Evolutionary conservation across 2,888 invertebrate genomes (phyloP).

Genomic region (Epinotia brunnichana): DNA sequence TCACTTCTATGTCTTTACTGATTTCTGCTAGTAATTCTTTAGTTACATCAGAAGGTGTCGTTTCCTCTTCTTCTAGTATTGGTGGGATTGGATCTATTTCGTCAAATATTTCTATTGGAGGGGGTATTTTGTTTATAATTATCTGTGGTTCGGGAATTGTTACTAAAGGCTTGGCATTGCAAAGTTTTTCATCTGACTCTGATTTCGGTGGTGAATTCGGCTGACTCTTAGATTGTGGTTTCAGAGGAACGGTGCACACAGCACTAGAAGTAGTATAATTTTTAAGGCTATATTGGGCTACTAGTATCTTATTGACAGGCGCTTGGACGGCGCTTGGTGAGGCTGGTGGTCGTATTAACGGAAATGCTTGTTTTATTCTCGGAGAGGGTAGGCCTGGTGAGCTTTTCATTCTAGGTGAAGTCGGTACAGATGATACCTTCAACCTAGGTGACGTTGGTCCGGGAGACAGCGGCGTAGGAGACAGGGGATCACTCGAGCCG

Average conservation of each 20-base stretch:
- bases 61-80: conserved; percentile 75
- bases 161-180: conserved; percentile 42
- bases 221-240: conserved; percentile 78
- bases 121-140: conserved; percentile 64
- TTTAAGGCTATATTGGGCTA: conserved; percentile 83
- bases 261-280: conserved; percentile 73
- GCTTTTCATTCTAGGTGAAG: conserved; percentile 89
- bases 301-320: conserved; percentile 83
- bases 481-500: conserved; percentile 81
- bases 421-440: conserved; percentile 89
- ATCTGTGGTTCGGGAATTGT: conserved; percentile 62
- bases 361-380: conserved; percentile 86
- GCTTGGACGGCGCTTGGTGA: conserved; percentile 83
- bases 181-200: conserved; percentile 68
- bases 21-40: conserved; percentile 75
- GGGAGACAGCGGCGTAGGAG: conserved; percentile 85
- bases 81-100: conserved; percentile 75
- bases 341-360: conserved; percentile 84
- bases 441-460: conserved; percentile 86
- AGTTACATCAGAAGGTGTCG: conserved; percentile 68
- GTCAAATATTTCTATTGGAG: conserved; percentile 71
- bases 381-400: conserved; percentile 87
- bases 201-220: conserved; percentile 79
- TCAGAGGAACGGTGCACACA: conserved; percentile 59
- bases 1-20: conserved; percentile 80